Evolutionary conservation across 1,140 invertebrate species (phyloP), one percentile per base, ranked within the genome.

Genomic region (Pararge aegeria): DNA sequence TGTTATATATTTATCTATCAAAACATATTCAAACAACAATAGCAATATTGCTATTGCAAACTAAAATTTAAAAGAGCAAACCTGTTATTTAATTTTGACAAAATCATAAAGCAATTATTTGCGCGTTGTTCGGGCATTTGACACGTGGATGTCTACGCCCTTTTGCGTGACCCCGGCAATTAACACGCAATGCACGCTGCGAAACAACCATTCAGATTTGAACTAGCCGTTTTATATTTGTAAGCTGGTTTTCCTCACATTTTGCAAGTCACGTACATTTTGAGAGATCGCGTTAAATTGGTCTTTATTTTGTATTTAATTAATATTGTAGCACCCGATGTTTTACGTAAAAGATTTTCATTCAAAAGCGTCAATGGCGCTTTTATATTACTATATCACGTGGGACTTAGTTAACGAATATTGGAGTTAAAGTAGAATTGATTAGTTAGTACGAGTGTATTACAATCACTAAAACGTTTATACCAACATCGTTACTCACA

Each of bases 161-260:
- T 67, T 75, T 68, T 65, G 77, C 74, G 74, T 80, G 77, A 61
- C 57, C 30, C 61, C 56, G 29, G 64, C 77, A 73, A 75, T 75
- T 73, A 78, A 78, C 60, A 73, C 61, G 55, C 60, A 71, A 70
- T 67, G 62, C 67, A 66, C 70, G 71, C 64, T 65, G 34, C 49
- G 57, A 56, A 42, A 52, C 64, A 48, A 51, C 73, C 71, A 74
- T 30, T 54, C 57, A 48, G 42, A 24, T 61, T 40, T 49, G 55
- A 49, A 29, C 55, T 29, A 29, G 15, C 55, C 29, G 6, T 18
- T 42, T 42, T 16, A 5, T 18, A 12, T 42, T 18, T 15, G 16
- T 42, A 42, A 18, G 16, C 13, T 10, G 13, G 16, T 15, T 42
- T 42, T 15, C 1, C 38, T 7, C 5, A 5, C 16, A 18, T 10